These are phyloP conservation scores for Oxyruncus cristatus DNA, from an alignment of 2,113 vertebrate species.

Conservation along the genomic window DNA sequence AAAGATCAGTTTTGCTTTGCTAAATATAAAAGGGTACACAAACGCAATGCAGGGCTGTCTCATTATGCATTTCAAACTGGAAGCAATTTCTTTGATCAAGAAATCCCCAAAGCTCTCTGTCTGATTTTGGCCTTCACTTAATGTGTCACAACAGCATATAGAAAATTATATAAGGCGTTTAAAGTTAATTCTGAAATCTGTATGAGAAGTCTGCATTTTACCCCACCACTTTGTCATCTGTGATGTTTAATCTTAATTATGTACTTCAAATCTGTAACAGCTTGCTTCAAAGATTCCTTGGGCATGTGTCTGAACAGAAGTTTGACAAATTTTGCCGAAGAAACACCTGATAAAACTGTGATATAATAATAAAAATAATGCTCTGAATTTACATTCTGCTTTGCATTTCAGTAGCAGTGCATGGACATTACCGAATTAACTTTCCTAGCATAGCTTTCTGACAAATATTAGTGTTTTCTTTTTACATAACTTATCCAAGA, in stretches of 20 bases:
- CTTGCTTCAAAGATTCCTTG: background rate
- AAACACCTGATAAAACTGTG: background rate
- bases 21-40: background rate
- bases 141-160: background rate
- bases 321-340: background rate
- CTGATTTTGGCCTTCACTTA: background rate
- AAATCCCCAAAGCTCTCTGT: background rate
- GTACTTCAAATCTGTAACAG: background rate
- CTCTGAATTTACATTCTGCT: background rate
- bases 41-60: background rate
- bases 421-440: background rate
- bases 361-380: background rate
- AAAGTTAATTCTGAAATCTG: background rate
- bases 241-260: slow-evolving; percentile 17
- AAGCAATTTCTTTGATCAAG: slow-evolving; percentile 30
- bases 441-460: background rate
- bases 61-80: slow-evolving; percentile 1
- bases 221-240: background rate
- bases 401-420: background rate
- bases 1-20: background rate
- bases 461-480: background rate
- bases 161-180: background rate
- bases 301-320: background rate
- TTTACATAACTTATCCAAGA: background rate
- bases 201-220: background rate